Evolutionary conservation across 2,797 vertebrate genomes (phyloP).

Genomic region (Acanthurus lineatus): DNA sequence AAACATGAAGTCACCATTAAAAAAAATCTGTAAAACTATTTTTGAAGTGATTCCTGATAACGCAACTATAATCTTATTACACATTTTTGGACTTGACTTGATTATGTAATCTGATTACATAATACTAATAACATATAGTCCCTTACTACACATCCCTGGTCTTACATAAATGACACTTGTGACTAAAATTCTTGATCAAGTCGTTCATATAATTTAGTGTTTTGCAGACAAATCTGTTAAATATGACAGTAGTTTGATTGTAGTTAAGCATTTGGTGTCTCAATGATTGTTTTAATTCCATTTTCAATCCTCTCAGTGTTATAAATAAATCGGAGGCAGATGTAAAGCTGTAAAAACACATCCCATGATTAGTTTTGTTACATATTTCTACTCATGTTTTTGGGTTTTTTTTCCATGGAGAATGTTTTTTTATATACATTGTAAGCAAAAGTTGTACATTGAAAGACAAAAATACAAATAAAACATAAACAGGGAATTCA

Average conservation of each 20-base stretch:
- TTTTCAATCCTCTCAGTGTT: slow-evolving; percentile 32
- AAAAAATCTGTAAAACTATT: too few species aligned
- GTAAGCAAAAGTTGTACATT: slow-evolving; percentile 68
- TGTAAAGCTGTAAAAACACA: slow-evolving; percentile 50
- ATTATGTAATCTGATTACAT: too few species aligned
- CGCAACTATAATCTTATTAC: too few species aligned
- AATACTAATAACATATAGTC: too few species aligned
- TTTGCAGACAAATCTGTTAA: slow-evolving; percentile 37
- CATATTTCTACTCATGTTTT: slow-evolving; percentile 65
- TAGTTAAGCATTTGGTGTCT: slow-evolving; percentile 28
- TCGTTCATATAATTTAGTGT: slow-evolving; percentile 16
- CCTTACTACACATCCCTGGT: background rate
- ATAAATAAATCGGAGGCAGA: slow-evolving; percentile 8
- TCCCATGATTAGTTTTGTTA: slow-evolving; percentile 45
- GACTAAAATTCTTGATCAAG: background rate
- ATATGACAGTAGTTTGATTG: slow-evolving; percentile 25
- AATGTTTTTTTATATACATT: slow-evolving; percentile 59
- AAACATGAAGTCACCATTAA: too few species aligned
- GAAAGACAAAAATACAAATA: slow-evolving; percentile 66
- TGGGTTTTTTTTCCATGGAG: slow-evolving; percentile 47
- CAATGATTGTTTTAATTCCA: background rate
- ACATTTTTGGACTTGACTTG: too few species aligned
- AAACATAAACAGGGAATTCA: slow-evolving; percentile 58
- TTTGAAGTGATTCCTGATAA: too few species aligned
- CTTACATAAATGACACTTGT: background rate